phyloP scores from a whole-genome alignment of 2,113 vertebrate species.

The Platysteira castanea region DNA sequence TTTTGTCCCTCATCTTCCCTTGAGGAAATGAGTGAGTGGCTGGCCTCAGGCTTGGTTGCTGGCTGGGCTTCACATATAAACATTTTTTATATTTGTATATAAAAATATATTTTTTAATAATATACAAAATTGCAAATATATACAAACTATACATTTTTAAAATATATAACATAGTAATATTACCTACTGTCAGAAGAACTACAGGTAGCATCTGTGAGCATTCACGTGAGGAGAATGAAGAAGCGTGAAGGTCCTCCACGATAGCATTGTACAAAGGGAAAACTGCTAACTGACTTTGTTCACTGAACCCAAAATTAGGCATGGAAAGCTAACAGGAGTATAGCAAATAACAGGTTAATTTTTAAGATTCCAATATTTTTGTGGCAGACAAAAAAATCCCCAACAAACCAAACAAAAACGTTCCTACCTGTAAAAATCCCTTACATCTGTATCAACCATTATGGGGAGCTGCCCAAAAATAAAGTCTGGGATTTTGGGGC shows the following conservation, averaged over 20 bases:
- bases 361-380: not conserved
- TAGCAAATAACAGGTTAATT: not conserved
- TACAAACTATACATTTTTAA: no score
- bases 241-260: not conserved
- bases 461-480: not conserved
- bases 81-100: not conserved
- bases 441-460: not conserved
- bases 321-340: not conserved
- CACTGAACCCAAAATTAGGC: not conserved
- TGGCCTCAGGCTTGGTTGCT: not conserved
- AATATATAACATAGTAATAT: not conserved
- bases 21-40: not conserved
- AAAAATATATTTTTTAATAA: not conserved
- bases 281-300: not conserved
- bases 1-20: not conserved
- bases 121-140: not conserved
- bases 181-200: not conserved
- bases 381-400: accelerated
- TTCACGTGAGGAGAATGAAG: not conserved
- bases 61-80: not conserved
- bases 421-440: not conserved
- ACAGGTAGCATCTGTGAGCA: not conserved
- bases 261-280: not conserved
- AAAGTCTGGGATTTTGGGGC: not conserved
- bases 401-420: not conserved